These are phyloP conservation scores for Seriola rivoliana DNA, from an alignment of 2,113 vertebrate species.

Conservation along the genomic window DNA sequence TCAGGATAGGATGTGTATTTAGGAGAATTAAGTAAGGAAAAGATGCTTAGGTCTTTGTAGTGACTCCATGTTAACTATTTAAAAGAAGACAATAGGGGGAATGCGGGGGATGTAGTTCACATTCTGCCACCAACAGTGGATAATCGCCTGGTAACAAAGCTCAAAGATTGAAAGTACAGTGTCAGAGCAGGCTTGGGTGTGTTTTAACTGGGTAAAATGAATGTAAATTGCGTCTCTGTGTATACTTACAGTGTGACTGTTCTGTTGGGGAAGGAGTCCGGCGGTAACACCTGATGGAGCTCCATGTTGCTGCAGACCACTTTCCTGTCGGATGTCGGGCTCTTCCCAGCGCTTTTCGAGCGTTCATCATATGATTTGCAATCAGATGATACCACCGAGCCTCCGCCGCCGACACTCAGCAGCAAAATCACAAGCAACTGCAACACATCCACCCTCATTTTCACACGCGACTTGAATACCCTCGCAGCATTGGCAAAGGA, in stretches of 20 bases:
- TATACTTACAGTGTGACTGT: slow-evolving; percentile 95
- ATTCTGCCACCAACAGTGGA: too few relatives aligned
- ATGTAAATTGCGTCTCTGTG: too few relatives aligned
- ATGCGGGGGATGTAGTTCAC: neutral
- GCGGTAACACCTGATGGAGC: slow-evolving; percentile 87
- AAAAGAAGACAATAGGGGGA: neutral
- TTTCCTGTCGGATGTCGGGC: slow-evolving; percentile 79
- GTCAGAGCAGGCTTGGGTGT: too few relatives aligned
- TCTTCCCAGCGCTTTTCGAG: slow-evolving; percentile 70
- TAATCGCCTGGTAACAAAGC: neutral
- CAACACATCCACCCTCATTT: slow-evolving; percentile 77
- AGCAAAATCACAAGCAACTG: slow-evolving; percentile 70
- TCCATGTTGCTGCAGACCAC: slow-evolving; percentile 95
- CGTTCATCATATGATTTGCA: slow-evolving; percentile 82
- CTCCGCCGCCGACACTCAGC: slow-evolving; percentile 47
- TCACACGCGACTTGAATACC: slow-evolving; percentile 34
- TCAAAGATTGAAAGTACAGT: too few relatives aligned
- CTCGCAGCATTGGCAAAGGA: slow-evolving; percentile 29
- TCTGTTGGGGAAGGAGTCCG: slow-evolving; percentile 90
- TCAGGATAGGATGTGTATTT: neutral
- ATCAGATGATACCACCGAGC: slow-evolving; percentile 58
- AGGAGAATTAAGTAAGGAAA: neutral
- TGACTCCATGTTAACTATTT: neutral
- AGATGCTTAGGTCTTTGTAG: neutral
- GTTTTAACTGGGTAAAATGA: neutral